Base-by-base conservation (phyloP, 2,888 invertebrate genomes). In the Pristionchus mayeri region DNA sequence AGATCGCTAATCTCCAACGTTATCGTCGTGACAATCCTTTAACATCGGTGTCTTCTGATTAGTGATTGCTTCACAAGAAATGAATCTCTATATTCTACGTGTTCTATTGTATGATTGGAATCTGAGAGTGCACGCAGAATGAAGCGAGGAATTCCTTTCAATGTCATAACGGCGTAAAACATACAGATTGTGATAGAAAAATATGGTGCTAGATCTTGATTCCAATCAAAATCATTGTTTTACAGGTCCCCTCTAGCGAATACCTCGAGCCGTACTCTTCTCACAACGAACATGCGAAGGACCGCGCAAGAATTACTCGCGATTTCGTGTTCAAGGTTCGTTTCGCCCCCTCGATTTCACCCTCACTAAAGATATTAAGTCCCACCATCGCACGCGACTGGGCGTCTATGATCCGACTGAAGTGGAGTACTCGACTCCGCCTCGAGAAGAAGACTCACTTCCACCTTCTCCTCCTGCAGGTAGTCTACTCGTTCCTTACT, bases 211-310 rank as follows among this genome's bases (percentile, higher is more conserved):
- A n/a, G n/a, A n/a, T n/a, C n/a, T n/a, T n/a, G n/a, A n/a, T n/a
- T n/a, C n/a, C n/a, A n/a, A n/a, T n/a, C n/a, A n/a, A n/a, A n/a
- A n/a, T n/a, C n/a, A n/a, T n/a, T n/a, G n/a, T n/a, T n/a, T n/a
- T 86, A 79, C 54, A 87, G 85, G 87, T 87, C 3, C 88, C 88
- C 0, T 27, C 84, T 2, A 54, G 78, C 13, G 87, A 87, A 57
- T 87, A 87, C 67, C 79, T 87, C 34, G 71, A 85, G 34, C 85
- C 87, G 16, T 86, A 87, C 48, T 21, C 27, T 27, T 40, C 34
- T 3, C 84, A 34, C 11, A 48, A 75, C 21, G 57, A 52, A 27
- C 18, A 18, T 0, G 30, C n/a, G 40, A 75, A 27, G 18, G 48
- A 34, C 6, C 24, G 37, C 11, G 34, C 50, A 1, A 84, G 37